Conservation (phyloP, 2,888 invertebrate species). For the Dryobotodes eremita region DNA sequence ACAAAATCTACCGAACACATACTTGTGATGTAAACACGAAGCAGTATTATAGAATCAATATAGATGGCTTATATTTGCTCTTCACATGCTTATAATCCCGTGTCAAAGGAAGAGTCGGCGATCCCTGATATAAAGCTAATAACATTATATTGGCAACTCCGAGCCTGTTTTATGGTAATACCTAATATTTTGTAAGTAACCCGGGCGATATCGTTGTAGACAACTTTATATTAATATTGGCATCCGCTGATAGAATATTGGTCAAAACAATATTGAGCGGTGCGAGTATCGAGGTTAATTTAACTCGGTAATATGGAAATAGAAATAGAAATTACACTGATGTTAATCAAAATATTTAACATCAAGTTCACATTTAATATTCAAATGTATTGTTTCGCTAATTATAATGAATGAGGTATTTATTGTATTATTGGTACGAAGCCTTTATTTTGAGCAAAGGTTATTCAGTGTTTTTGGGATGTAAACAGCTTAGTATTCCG, state of each 20-base stretch:
- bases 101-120: conserved; percentile 72
- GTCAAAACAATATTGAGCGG: conserved; percentile 44
- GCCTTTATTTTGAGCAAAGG: background rate
- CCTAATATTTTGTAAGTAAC: conserved; percentile 65
- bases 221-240: conserved; percentile 59
- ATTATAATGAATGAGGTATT: conserved; percentile 14
- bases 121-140: conserved; percentile 72
- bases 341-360: conserved; percentile 33
- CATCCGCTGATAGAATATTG: conserved; percentile 51
- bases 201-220: conserved; percentile 48
- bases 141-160: conserved; percentile 70
- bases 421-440: background rate
- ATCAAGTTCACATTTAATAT: conserved; percentile 31
- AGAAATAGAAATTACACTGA: conserved; percentile 30
- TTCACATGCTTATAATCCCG: conserved; percentile 71
- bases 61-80: conserved; percentile 69
- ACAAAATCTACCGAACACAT: conserved; percentile 44
- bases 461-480: background rate
- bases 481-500: conserved; percentile 11
- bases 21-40: conserved; percentile 56
- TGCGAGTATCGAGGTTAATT: conserved; percentile 48
- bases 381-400: conserved; percentile 23
- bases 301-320: conserved; percentile 42
- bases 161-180: conserved; percentile 70
- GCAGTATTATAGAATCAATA: conserved; percentile 74